Percentiles rank a stretch among this genome's conserved stretches.
These are phyloP conservation scores for Calephelis virginiensis DNA, from an alignment of 1,140 invertebrate genomes.

Conservation along the genomic window DNA sequence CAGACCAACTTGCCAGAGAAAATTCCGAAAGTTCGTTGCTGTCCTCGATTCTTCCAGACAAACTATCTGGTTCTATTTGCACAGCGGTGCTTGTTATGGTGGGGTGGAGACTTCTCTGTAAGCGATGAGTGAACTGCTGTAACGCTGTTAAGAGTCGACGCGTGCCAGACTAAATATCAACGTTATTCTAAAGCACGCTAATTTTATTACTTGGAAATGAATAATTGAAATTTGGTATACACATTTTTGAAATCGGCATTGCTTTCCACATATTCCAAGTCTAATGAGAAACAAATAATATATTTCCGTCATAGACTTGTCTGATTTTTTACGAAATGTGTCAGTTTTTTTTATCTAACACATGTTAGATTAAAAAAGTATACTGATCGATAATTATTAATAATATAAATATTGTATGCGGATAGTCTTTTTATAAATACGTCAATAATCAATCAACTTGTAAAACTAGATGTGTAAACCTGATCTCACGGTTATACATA, in stretches of 20 bases:
- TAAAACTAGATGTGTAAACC: too few relatives aligned
- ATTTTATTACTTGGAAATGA: not conserved
- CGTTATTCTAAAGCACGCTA: conserved; percentile 20
- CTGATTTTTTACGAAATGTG: too few relatives aligned
- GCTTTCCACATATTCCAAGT: too few relatives aligned
- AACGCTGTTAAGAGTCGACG: conserved; percentile 10
- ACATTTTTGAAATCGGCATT: not conserved
- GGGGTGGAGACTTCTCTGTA: conserved; percentile 70
- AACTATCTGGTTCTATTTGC: conserved; percentile 69
- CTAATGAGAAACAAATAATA: too few relatives aligned
- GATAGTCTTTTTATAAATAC: too few relatives aligned
- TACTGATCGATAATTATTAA: too few relatives aligned
- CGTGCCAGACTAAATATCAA: conserved; percentile 13
- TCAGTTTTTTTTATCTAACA: too few relatives aligned
- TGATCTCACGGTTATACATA: too few relatives aligned
- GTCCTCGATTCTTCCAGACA: conserved; percentile 62
- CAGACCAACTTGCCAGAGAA: conserved; percentile 27
- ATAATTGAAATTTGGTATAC: not conserved
- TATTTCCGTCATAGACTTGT: too few relatives aligned
- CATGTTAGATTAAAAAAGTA: too few relatives aligned
- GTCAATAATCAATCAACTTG: too few relatives aligned
- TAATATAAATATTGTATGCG: too few relatives aligned
- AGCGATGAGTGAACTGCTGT: conserved; percentile 57
- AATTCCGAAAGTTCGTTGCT: conserved; percentile 57
- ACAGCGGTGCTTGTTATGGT: conserved; percentile 71